Conservation (phyloP, 2,888 invertebrate species). For the Trissoscelio sp. region DNA sequence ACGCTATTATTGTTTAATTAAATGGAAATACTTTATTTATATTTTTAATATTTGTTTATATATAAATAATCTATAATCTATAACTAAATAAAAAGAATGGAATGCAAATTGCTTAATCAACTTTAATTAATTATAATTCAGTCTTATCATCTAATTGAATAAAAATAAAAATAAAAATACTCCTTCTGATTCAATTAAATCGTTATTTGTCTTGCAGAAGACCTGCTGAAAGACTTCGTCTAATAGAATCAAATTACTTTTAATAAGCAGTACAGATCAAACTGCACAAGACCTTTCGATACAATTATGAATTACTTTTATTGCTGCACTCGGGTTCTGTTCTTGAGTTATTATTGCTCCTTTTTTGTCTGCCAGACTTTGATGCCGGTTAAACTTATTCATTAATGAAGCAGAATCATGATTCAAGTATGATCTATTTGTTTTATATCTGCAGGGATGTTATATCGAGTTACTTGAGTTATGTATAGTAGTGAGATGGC, state of each 20-base stretch:
- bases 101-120: no score
- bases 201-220: not conserved
- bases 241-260: conserved; percentile 7
- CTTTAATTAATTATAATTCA: not conserved
- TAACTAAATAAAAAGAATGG: no score
- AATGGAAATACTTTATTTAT: not conserved
- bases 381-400: not conserved
- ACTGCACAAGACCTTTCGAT: conserved; percentile 8
- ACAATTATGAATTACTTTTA: conserved; percentile 6
- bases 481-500: no score
- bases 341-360: not conserved
- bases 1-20: not conserved
- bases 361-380: not conserved
- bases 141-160: not conserved
- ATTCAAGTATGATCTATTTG: not conserved
- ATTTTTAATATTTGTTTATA: no score
- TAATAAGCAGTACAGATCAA: not conserved
- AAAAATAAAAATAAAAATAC: not conserved
- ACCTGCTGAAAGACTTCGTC: not conserved
- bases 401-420: not conserved
- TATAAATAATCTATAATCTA: no score
- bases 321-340: not conserved
- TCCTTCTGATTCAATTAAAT: not conserved
- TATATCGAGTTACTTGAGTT: not conserved
- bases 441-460: not conserved